Conservation (phyloP, 2,113 vertebrate genomes). For the Nanorana parkeri region DNA sequence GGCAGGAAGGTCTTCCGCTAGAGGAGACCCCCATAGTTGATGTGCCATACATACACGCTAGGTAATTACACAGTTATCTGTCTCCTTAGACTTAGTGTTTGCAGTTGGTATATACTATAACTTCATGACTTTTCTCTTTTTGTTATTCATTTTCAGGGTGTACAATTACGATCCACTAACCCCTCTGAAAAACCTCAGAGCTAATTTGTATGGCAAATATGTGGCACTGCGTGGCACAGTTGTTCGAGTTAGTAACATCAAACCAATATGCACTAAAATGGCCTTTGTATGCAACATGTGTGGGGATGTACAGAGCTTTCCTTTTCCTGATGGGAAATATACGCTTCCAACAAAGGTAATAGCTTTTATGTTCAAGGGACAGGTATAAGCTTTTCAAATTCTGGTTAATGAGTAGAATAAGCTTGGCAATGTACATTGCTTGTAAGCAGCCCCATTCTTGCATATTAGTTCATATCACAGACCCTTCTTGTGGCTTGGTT, state of each 20-base stretch:
- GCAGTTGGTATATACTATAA: no score
- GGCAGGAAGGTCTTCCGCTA: constrained; percentile 81
- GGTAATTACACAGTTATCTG: constrained; percentile 70
- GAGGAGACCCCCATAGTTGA: constrained; percentile 83
- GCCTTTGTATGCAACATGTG: constrained; percentile 87
- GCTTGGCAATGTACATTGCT: no score
- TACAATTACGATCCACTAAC: constrained; percentile 93
- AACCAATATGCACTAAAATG: constrained; percentile 87
- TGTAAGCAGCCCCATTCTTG: no score
- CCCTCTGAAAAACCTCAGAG: constrained; percentile 84
- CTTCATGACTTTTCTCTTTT: not conserved
- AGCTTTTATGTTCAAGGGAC: not conserved
- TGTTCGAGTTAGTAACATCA: constrained; percentile 92
- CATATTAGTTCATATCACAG: no score
- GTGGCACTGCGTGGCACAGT: constrained; percentile 89
- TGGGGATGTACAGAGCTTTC: constrained; percentile 77
- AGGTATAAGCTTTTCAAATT: no score
- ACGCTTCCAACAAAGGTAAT: constrained; percentile 86
- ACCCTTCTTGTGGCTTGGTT: no score
- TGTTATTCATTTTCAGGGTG: constrained; percentile 72
- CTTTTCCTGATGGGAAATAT: constrained; percentile 89
- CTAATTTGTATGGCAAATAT: constrained; percentile 90
- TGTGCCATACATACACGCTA: constrained; percentile 88
- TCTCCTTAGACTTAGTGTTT: not conserved
- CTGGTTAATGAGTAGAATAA: no score